These are phyloP conservation scores for Caenorhabditis doughertyi DNA, from an alignment of 2,888 invertebrate species.

Conservation along the genomic window DNA sequence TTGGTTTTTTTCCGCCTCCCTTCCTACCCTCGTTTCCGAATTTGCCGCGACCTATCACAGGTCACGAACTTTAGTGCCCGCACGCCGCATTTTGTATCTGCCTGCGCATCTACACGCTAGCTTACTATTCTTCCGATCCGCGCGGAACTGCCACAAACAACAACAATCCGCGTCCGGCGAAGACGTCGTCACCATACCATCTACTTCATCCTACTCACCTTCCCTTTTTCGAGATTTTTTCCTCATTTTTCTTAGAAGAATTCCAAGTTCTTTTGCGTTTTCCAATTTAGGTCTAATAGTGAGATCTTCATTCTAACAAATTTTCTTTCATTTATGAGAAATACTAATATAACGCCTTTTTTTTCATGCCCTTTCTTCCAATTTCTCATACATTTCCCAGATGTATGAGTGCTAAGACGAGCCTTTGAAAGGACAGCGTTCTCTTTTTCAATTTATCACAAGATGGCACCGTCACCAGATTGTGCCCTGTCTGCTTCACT, in stretches of 20 bases:
- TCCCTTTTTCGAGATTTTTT: constrained; percentile 1
- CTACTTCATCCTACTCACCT: constrained; percentile 34
- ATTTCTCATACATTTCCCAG: background rate
- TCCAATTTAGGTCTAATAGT: no score
- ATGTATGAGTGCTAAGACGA: background rate
- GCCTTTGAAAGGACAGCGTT: background rate
- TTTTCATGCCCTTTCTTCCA: no score
- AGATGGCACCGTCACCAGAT: constrained; percentile 37
- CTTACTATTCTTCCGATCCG: constrained; percentile 50
- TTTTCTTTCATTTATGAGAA: no score
- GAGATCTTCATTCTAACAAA: no score
- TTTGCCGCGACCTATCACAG: constrained; percentile 64
- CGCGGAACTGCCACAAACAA: constrained; percentile 63
- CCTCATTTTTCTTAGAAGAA: background rate
- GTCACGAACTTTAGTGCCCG: constrained; percentile 64
- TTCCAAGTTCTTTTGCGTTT: no score
- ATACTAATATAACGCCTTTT: no score
- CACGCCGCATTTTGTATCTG: constrained; percentile 61
- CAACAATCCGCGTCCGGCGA: constrained; percentile 61
- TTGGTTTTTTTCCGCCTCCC: constrained; percentile 56
- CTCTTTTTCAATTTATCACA: constrained; percentile 6
- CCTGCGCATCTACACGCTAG: constrained; percentile 58
- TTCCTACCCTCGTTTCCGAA: constrained; percentile 53
- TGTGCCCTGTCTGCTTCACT: constrained; percentile 21
- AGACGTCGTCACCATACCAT: constrained; percentile 48